Evolutionary conservation across 2,797 vertebrate species (phyloP).

Genomic region (Alectoris magna): DNA sequence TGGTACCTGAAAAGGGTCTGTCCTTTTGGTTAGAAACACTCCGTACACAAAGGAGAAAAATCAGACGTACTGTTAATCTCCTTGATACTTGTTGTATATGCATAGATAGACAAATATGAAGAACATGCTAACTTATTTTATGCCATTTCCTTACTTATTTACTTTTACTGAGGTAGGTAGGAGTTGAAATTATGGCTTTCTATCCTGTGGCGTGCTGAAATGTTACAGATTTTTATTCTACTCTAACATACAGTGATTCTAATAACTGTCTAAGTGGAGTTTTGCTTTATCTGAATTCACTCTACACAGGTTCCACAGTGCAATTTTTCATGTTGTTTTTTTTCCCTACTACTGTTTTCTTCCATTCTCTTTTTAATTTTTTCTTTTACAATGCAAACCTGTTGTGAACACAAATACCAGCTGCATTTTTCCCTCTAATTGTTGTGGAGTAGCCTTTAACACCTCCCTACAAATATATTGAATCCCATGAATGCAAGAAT

Average conservation of each 20-base stretch:
- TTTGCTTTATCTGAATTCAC: constrained; percentile 48
- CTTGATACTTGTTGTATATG: neutral
- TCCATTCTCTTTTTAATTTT: neutral
- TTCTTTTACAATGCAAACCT: neutral
- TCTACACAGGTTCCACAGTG: constrained; percentile 55
- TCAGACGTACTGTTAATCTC: neutral
- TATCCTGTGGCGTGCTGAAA: neutral
- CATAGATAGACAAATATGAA: neutral
- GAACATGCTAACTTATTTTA: neutral
- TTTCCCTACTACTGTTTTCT: neutral
- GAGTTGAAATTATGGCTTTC: neutral
- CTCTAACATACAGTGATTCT: neutral
- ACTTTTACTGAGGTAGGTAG: neutral
- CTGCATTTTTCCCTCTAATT: neutral
- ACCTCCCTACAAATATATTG: neutral
- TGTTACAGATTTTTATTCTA: neutral
- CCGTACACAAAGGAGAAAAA: neutral
- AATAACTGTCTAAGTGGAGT: neutral
- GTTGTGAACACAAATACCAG: neutral
- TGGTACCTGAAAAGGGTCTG: neutral
- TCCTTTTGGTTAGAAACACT: neutral
- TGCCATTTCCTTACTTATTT: neutral
- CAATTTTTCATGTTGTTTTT: constrained; percentile 4
- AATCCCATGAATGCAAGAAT: neutral
- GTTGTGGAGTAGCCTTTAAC: neutral